Evolutionary conservation across 2,797 vertebrate species (phyloP).

Genomic region (Rhodeus uyekii): DNA sequence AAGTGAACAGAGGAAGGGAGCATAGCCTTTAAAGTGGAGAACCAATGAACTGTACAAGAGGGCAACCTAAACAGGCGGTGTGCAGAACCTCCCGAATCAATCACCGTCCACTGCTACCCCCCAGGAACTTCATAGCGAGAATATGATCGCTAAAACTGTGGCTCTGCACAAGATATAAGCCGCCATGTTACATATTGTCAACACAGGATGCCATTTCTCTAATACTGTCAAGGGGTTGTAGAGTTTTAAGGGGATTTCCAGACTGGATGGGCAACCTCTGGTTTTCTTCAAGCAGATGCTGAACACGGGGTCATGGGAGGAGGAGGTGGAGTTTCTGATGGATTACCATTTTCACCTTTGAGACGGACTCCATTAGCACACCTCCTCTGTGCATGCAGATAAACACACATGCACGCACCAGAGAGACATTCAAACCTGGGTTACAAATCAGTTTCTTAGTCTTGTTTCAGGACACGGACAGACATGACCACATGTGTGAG

Average conservation of each 20-base stretch:
- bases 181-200: conserved; percentile 74
- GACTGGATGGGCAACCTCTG: conserved; percentile 67
- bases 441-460: conserved; percentile 37
- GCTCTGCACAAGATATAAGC: conserved; percentile 70
- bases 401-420: conserved; percentile 35
- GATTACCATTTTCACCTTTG: conserved; percentile 73
- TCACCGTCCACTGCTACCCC: conserved; percentile 68
- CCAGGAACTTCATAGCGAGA: conserved; percentile 60
- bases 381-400: conserved; percentile 51
- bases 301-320: conserved; percentile 36
- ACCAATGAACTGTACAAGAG: conserved; percentile 62
- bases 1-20: conserved; percentile 37
- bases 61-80: conserved; percentile 59
- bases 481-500: conserved; percentile 41
- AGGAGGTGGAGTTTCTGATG: conserved; percentile 65
- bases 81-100: conserved; percentile 66
- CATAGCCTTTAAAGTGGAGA: conserved; percentile 42
- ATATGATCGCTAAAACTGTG: conserved; percentile 67
- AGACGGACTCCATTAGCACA: conserved; percentile 73
- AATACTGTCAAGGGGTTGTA: conserved; percentile 63
- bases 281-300: conserved; percentile 70
- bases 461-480: neutral
- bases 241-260: conserved; percentile 70
- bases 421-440: conserved; percentile 39
- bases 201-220: conserved; percentile 72